Percentiles rank a stretch among this genome's conserved stretches.
These are phyloP conservation scores for Pachydiplax longipennis DNA, from an alignment of 2,888 invertebrate species.

Conservation along the genomic window DNA sequence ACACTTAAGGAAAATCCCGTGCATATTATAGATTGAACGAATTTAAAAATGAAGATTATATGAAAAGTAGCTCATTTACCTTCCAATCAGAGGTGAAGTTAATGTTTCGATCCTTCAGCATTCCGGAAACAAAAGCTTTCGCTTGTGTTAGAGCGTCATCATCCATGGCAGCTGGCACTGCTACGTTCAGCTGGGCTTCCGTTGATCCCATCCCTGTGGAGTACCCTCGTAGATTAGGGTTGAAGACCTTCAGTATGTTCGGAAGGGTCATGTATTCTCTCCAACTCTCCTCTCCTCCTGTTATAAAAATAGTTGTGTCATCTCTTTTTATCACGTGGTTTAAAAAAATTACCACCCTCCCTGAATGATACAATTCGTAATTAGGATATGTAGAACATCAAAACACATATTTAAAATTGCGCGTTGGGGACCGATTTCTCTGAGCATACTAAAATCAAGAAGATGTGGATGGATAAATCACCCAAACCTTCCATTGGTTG, in stretches of 20 bases:
- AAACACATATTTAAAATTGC: no score
- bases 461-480: no score
- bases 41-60: no score
- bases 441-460: no score
- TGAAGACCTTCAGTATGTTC: conserved; percentile 70
- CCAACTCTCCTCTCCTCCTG: conserved; percentile 76
- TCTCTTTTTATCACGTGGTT: background rate
- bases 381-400: no score
- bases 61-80: conserved; percentile 58
- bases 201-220: conserved; percentile 63
- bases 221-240: conserved; percentile 70
- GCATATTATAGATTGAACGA: no score
- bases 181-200: conserved; percentile 71
- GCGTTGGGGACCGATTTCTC: no score
- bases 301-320: background rate
- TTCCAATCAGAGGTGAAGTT: conserved; percentile 74
- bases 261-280: conserved; percentile 71
- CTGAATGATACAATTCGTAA: no score
- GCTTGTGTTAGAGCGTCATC: conserved; percentile 75
- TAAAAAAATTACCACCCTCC: no score
- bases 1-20: no score
- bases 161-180: conserved; percentile 76
- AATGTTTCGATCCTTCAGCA: conserved; percentile 68
- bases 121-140: conserved; percentile 72
- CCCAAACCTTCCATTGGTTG: no score